Evolutionary conservation across 2,113 vertebrate genomes (phyloP).

Genomic region (Talpa occidentalis): DNA sequence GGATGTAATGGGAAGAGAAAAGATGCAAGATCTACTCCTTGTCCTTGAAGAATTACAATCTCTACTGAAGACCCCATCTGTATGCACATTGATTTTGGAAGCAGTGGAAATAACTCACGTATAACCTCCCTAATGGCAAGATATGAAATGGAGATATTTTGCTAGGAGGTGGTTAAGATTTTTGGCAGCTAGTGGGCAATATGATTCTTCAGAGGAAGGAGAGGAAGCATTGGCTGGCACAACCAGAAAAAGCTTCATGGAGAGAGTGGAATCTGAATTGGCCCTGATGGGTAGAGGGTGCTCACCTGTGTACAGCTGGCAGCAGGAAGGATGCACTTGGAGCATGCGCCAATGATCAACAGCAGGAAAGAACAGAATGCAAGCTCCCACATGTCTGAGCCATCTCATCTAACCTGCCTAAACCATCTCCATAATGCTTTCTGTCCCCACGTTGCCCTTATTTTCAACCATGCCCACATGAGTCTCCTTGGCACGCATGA

Average conservation of each 20-base stretch:
- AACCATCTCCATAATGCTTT: not conserved
- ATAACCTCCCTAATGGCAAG: no score
- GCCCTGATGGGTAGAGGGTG: not conserved
- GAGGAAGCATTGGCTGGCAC: not conserved
- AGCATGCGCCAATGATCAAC: not conserved
- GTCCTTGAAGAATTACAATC: not conserved
- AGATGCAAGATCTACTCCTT: not conserved
- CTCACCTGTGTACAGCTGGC: no score
- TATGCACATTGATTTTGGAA: not conserved
- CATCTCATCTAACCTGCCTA: not conserved
- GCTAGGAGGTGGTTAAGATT: no score
- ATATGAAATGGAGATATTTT: no score
- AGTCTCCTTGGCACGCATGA: not conserved
- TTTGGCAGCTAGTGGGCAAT: no score
- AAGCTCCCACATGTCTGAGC: not conserved
- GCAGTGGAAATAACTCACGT: not conserved
- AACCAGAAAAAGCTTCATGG: not conserved
- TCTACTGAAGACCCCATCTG: not conserved
- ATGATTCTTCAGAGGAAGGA: not conserved
- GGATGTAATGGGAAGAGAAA: not conserved
- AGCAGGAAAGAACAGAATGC: not conserved
- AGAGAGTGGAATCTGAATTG: not conserved
- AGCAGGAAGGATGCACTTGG: not conserved
- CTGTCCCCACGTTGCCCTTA: not conserved
- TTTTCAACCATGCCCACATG: not conserved